Evolutionary conservation across 2,888 invertebrate genomes (phyloP).

Genomic region (Strigamia transsilvanica): DNA sequence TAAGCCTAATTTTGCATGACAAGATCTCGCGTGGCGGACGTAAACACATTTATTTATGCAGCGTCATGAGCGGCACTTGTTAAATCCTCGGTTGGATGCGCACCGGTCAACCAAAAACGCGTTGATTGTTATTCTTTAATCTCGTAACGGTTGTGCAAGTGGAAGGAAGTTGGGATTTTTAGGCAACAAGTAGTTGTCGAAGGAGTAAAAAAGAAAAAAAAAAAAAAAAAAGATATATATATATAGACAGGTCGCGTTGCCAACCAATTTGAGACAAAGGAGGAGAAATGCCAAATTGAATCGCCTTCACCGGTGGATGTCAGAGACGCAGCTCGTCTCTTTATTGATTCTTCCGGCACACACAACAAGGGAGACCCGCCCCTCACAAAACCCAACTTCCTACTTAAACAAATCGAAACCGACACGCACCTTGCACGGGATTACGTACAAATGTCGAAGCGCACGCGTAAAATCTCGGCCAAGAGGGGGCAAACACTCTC

Average conservation of each 20-base stretch:
- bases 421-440: conserved; percentile 21
- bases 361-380: conserved; percentile 44
- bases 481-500: background rate
- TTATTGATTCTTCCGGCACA: conserved; percentile 46
- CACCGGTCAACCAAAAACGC: background rate
- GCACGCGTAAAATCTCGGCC: background rate
- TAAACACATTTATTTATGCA: conserved; percentile 18
- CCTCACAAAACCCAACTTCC: conserved; percentile 46
- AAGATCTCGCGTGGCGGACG: no score
- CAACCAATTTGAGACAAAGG: conserved; percentile 48
- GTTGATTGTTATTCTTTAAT: background rate
- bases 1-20: background rate
- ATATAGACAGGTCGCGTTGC: conserved; percentile 34
- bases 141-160: background rate
- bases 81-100: conserved; percentile 4
- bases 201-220: background rate
- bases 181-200: conserved; percentile 26
- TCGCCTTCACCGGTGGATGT: conserved; percentile 47
- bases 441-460: conserved; percentile 21
- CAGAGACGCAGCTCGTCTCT: conserved; percentile 45
- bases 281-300: conserved; percentile 48
- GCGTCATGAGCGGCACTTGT: background rate
- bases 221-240: background rate
- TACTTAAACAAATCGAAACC: conserved; percentile 49
- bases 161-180: conserved; percentile 11